These are phyloP conservation scores for Siniperca scherzeri DNA, from an alignment of 2,797 vertebrate species.

Conservation along the genomic window DNA sequence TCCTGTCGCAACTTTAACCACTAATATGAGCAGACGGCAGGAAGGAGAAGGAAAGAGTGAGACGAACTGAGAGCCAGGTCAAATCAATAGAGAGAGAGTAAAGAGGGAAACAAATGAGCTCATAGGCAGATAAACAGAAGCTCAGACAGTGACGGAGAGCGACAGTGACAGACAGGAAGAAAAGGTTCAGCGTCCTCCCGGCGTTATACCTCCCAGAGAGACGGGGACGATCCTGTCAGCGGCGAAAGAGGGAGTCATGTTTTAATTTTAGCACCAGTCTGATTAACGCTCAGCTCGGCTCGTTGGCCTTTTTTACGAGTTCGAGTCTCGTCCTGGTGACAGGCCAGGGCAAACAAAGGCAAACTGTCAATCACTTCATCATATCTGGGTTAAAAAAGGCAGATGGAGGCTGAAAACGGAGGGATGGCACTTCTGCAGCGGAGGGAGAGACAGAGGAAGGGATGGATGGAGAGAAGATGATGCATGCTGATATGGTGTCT, in stretches of 20 bases:
- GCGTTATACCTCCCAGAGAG: conserved; percentile 39
- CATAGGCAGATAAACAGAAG: conserved; percentile 26
- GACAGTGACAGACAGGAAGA: conserved; percentile 40
- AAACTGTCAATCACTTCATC: conserved; percentile 50
- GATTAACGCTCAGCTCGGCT: conserved; percentile 51
- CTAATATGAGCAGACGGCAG: not conserved
- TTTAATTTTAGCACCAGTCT: conserved; percentile 63
- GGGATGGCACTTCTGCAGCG: not conserved
- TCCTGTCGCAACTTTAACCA: not conserved
- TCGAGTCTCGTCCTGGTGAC: conserved; percentile 11
- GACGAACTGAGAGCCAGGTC: not conserved
- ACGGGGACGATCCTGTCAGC: conserved; percentile 33
- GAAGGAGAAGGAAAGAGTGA: not conserved
- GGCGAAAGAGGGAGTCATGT: not conserved
- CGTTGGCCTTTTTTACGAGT: conserved; percentile 35
- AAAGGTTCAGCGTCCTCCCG: conserved; percentile 9
- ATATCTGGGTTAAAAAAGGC: conserved; percentile 15
- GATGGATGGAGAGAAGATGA: conserved; percentile 5
- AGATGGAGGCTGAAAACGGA: conserved; percentile 14
- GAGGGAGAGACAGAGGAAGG: not conserved
- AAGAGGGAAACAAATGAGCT: conserved; percentile 14
- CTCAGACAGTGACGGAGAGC: conserved; percentile 38
- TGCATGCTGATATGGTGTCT: conserved; percentile 42
- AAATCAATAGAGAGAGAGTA: conserved; percentile 10
- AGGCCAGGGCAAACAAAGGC: conserved; percentile 21